Conservation (phyloP, 1,140 invertebrate genomes). For the Leguminivora glycinivorella region DNA sequence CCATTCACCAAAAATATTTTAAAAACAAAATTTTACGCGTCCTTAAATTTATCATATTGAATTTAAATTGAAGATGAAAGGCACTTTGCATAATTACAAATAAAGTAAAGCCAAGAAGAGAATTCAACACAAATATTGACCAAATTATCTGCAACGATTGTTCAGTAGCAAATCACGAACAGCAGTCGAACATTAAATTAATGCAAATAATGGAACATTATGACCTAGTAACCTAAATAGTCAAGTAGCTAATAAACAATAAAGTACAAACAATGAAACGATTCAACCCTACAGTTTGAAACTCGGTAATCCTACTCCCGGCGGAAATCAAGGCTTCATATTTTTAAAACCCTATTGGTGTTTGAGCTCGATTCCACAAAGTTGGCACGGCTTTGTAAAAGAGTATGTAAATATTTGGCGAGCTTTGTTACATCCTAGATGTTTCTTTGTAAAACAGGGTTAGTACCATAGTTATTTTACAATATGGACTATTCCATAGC, state of each 20-base stretch:
- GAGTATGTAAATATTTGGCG: conserved; percentile 5
- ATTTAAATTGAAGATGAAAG: too few relatives aligned
- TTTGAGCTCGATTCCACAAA: neutral
- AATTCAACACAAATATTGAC: too few relatives aligned
- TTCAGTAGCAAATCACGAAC: too few relatives aligned
- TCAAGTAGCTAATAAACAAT: conserved; percentile 14
- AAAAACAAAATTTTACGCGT: too few relatives aligned
- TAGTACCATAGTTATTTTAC: neutral
- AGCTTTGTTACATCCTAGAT: neutral
- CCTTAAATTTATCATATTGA: too few relatives aligned
- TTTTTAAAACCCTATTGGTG: conserved; percentile 12
- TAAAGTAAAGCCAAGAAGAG: too few relatives aligned
- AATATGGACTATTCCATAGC: neutral
- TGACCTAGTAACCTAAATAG: neutral
- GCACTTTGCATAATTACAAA: too few relatives aligned
- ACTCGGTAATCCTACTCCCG: conserved; percentile 13
- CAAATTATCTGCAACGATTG: too few relatives aligned
- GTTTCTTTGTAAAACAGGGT: neutral
- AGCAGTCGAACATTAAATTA: neutral
- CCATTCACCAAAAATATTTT: too few relatives aligned
- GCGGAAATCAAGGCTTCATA: conserved; percentile 14
- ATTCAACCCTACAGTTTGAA: conserved; percentile 13
- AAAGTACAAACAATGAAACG: neutral
- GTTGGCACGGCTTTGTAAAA: neutral
- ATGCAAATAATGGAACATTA: neutral